Base-by-base conservation (phyloP, 1,140 invertebrate species). In the Rhizoglyphus robini region DNA sequence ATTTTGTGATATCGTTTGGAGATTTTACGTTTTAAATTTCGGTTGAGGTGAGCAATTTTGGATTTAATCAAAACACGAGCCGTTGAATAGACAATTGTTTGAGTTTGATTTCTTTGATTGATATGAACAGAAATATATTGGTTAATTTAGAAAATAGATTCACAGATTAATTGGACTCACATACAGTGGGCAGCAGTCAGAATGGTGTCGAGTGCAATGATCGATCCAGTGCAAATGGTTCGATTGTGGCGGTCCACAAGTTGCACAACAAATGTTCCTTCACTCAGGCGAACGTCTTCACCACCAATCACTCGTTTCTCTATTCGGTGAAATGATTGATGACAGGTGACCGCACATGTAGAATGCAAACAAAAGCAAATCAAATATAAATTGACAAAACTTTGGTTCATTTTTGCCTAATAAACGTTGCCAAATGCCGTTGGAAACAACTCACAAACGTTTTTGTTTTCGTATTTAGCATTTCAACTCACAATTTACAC, bases 211-310 rank as follows among this genome's bases (percentile, higher is more conserved):
- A 87, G 82, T 0, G 85, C 83, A 38, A 96, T 83, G 23, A 96
- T 73, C 1, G 90, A 93, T 4, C 90, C 92, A 0, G 89, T 90
- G 72, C 91, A 96, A 73, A 91, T 91, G 36, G 87, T 54, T 54
- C 23, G 51, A 32, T 54, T 54, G 51, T 54, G 51, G 15, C 23
- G 31, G 20, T 54, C 51, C 8, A 54, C 31, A 8, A 54, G 23
- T 32, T 54, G 51, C 23, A 54, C 51, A 8, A 54, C 20, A 54
- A 54, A 54, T 54, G 8, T 8, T 11, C 20, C 20, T 8, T 8
- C 51, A 8, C 20, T 23, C 5, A 11, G 23, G 8, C 23, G 51
- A 8, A 20, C 51, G 20, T 54, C 51, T 15, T 54, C 51, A 20
- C 51, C 51, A 54, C 51, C 51, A 32, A 54, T 54, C 23, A 54